Base-by-base conservation (phyloP, 2,113 vertebrate genomes). In the Hiodon alosoides region DNA sequence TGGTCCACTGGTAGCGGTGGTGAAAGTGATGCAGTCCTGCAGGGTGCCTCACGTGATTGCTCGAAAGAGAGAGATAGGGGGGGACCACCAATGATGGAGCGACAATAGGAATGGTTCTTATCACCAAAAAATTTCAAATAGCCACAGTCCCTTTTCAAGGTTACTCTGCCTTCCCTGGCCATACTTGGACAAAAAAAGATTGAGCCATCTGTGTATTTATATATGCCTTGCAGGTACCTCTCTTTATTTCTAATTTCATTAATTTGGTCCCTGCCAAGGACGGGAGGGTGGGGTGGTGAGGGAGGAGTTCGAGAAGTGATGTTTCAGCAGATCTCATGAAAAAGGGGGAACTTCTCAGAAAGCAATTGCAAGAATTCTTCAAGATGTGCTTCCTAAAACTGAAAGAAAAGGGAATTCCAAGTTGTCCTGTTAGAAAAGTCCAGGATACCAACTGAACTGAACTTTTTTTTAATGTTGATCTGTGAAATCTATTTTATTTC, bases 241-340 rank as follows among this genome's bases (percentile, higher is more conserved):
- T 85, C 86, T 87, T 88, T 89, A 86, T 89, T 88, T 87, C 85
- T 80, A 84, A 87, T 86, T 86, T 84, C 85, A 85, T 90, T 90
- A 86, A 90, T 89, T 91, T 17, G 64, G 64, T 48, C 64, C 64
- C 10, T 31, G 31, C 31, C 31, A 31, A 31, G 31, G 31, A 9
- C 6, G 7, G 57, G 9, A 7, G 14, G 3, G 57, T 59, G 7
- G 3, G 57, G 7, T 59, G 2, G 57, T 11, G 8, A 59, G 57
- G 3, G 14, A 53, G 2, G 50, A 16, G 51, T 51, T 13, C n/a
- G n/a, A n/a, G n/a, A n/a, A n/a, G n/a, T n/a, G n/a, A 11, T 10
- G 51, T 69, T 17, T 3, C 11, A 13, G 50, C 7, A 17, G 13
- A 53, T 69, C 51, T 10, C 7, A 53, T 9, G 67, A 69, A 50